These are phyloP conservation scores for Cassiopea andromeda DNA, from an alignment of 30 jellyfish, hydroid and myxozoan genomes.

Conservation along the genomic window DNA sequence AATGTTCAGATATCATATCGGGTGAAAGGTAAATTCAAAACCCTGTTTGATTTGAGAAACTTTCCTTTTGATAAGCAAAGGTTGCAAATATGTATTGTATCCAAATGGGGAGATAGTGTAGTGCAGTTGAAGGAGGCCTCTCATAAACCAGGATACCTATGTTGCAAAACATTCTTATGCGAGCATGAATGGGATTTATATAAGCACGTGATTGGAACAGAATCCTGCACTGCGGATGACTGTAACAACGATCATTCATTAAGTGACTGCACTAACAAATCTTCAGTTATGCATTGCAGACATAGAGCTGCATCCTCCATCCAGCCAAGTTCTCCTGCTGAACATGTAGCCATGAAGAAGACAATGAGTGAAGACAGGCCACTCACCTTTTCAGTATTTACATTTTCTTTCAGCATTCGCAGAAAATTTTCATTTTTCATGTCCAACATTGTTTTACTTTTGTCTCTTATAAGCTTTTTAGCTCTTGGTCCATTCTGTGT, in stretches of 20 bases:
- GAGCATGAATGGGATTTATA: constrained; percentile 82
- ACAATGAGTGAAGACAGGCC: constrained; percentile 38
- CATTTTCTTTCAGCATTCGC: constrained; percentile 76
- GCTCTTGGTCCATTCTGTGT: constrained; percentile 82
- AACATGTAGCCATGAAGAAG: constrained; percentile 25
- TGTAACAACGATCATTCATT: constrained; percentile 46
- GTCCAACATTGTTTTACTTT: constrained; percentile 72
- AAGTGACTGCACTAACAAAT: not conserved
- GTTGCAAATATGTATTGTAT: constrained; percentile 68
- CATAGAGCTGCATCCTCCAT: not conserved
- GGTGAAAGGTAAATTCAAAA: constrained; percentile 77
- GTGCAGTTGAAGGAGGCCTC: constrained; percentile 65
- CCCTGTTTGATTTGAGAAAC: constrained; percentile 70
- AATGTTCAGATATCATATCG: constrained; percentile 82
- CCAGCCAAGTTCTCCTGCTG: not conserved
- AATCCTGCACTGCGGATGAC: constrained; percentile 61
- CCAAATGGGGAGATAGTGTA: constrained; percentile 80
- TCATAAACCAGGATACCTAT: constrained; percentile 33
- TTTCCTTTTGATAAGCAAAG: constrained; percentile 85
- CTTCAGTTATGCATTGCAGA: constrained; percentile 39
- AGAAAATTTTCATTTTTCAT: constrained; percentile 73
- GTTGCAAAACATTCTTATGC: constrained; percentile 50
- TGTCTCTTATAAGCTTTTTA: constrained; percentile 62
- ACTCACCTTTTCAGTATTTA: constrained; percentile 50
- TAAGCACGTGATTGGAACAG: constrained; percentile 54